A percentile compares a stretch with the other conserved stretches of the same genome.
Conservation (phyloP, 2,113 vertebrate genomes). For the Zapus hudsonius region DNA sequence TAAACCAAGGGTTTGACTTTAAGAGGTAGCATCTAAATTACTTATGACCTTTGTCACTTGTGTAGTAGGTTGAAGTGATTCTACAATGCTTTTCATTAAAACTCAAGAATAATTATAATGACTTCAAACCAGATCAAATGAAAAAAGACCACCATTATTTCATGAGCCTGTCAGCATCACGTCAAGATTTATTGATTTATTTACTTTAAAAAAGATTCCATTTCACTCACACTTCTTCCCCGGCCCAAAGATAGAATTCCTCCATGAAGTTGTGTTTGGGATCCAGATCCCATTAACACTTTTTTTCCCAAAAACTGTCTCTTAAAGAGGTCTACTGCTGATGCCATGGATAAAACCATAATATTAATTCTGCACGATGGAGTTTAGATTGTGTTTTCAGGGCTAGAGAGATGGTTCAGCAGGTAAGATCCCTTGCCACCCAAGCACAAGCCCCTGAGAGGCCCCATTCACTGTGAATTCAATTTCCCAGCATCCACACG, state of each 20-base stretch:
- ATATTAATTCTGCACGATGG: neutral
- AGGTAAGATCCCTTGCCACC: too few species aligned
- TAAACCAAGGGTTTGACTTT: slow-evolving; percentile 8
- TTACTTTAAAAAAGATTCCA: neutral
- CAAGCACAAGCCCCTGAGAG: too few species aligned
- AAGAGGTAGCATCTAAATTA: neutral
- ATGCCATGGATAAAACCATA: neutral
- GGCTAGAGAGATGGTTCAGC: neutral
- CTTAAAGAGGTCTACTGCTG: neutral
- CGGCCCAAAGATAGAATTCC: neutral
- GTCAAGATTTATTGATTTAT: neutral
- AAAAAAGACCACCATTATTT: neutral
- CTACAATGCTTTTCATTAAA: neutral
- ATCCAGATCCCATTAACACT: neutral
- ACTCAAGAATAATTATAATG: neutral
- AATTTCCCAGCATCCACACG: too few species aligned
- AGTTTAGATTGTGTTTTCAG: neutral
- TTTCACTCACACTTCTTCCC: neutral
- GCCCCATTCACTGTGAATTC: too few species aligned
- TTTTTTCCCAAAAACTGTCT: neutral
- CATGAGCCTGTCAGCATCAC: neutral
- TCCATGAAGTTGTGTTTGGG: neutral
- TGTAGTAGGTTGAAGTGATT: neutral
- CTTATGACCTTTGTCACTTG: neutral
- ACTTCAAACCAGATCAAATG: neutral